Evolutionary conservation across 2,113 vertebrate genomes (phyloP).

Genomic region (Pan paniscus): DNA sequence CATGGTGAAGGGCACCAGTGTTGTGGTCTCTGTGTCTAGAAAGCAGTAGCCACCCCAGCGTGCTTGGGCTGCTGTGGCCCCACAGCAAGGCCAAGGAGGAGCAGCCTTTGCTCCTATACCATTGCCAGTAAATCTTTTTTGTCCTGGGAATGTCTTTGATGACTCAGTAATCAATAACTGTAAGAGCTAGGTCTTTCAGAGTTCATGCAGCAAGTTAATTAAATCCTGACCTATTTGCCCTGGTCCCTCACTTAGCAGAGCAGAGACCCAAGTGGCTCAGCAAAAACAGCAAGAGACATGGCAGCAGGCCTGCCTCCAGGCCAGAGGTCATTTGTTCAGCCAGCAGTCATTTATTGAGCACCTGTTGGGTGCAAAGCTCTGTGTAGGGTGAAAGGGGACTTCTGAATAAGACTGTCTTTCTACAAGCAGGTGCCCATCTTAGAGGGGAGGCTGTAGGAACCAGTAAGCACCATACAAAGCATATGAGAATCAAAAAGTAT

Average conservation of each 20-base stretch:
- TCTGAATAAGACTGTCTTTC: background rate
- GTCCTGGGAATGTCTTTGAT: background rate
- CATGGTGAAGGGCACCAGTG: background rate
- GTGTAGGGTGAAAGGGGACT: background rate
- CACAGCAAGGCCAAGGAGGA: background rate
- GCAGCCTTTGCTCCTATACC: background rate
- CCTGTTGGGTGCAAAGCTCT: background rate
- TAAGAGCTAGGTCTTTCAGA: background rate
- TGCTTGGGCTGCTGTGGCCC: background rate
- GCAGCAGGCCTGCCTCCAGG: background rate
- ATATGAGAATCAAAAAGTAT: background rate
- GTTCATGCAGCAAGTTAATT: constrained; percentile 12
- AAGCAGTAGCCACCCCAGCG: background rate
- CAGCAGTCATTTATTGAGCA: background rate
- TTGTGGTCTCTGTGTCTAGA: background rate
- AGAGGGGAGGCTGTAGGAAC: background rate
- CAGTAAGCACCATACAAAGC: background rate
- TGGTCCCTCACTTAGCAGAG: background rate
- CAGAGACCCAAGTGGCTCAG: background rate
- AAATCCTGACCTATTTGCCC: background rate
- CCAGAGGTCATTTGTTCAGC: background rate
- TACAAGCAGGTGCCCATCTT: background rate
- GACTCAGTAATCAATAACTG: background rate
- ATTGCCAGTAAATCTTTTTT: background rate
- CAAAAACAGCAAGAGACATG: background rate